These are phyloP conservation scores for Xenus cinereus DNA, from an alignment of 2,113 vertebrate genomes.

Conservation along the genomic window DNA sequence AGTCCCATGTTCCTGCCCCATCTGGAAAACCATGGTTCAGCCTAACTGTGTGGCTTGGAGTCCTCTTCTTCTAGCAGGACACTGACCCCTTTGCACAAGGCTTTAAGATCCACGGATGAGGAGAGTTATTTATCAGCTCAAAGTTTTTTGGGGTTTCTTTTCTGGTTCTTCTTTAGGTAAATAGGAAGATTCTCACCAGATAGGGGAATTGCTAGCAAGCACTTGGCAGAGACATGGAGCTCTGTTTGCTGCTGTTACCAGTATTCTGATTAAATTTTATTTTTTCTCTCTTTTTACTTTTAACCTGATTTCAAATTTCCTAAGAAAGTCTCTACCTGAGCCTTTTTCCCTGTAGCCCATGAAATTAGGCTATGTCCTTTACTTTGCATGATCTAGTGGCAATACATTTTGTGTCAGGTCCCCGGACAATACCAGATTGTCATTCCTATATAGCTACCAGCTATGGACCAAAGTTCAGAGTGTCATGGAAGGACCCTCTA, in stretches of 20 bases:
- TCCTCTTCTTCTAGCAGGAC: neutral
- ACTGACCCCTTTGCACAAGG: neutral
- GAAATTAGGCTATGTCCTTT: neutral
- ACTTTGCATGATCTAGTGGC: neutral
- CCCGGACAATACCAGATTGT: neutral
- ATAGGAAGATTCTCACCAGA: neutral
- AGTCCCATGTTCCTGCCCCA: neutral
- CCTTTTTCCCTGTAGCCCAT: neutral
- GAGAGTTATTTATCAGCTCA: neutral
- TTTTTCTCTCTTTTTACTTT: neutral
- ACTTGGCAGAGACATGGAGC: rapidly evolving
- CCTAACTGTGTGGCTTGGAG: neutral
- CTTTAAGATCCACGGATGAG: neutral
- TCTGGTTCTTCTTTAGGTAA: neutral
- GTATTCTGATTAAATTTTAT: neutral
- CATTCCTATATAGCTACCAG: neutral
- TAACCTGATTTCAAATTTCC: neutral
- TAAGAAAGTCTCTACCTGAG: neutral
- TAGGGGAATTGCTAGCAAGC: neutral
- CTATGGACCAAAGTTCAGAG: neutral
- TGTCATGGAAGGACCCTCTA: neutral
- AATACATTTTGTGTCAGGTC: neutral
- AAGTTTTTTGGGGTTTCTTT: rapidly evolving
- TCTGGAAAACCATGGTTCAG: neutral
- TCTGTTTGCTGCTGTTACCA: neutral